Percentiles rank a stretch among this genome's conserved stretches.
Conservation (phyloP, 2,797 vertebrate genomes). For the Pipistrellus kuhlii region DNA sequence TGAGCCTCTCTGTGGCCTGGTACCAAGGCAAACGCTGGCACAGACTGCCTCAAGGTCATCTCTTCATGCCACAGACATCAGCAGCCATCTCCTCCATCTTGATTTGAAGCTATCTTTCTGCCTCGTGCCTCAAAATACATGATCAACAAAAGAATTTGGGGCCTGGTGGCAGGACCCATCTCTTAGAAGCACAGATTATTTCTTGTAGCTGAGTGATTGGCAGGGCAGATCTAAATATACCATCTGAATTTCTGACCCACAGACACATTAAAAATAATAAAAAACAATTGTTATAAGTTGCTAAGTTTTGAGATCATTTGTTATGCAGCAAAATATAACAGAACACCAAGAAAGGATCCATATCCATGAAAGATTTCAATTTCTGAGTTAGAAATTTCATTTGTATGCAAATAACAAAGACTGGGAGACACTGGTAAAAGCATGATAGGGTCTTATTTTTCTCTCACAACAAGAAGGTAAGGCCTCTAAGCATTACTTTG, state of each 20-base stretch:
- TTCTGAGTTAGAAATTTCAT: constrained; percentile 46
- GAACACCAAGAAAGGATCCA: constrained; percentile 25
- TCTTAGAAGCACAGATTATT: background rate
- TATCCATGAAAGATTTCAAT: background rate
- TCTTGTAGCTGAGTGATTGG: background rate
- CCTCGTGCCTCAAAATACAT: background rate
- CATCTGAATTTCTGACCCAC: background rate
- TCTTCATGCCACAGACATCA: background rate
- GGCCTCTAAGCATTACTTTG: background rate
- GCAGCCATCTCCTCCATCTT: background rate
- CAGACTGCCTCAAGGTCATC: background rate
- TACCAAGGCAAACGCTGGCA: background rate
- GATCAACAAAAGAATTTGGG: background rate
- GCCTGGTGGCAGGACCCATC: background rate
- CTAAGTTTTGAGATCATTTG: background rate
- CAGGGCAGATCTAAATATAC: background rate
- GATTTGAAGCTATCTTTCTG: background rate
- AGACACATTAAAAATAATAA: background rate
- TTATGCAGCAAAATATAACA: background rate
- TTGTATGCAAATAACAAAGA: constrained; percentile 43
- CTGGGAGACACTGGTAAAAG: background rate
- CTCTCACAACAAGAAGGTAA: background rate
- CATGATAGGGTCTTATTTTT: background rate
- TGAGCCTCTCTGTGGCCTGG: background rate
- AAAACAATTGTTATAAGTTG: background rate